Conservation (phyloP, 2,888 invertebrate genomes). For the Phortica magna region DNA sequence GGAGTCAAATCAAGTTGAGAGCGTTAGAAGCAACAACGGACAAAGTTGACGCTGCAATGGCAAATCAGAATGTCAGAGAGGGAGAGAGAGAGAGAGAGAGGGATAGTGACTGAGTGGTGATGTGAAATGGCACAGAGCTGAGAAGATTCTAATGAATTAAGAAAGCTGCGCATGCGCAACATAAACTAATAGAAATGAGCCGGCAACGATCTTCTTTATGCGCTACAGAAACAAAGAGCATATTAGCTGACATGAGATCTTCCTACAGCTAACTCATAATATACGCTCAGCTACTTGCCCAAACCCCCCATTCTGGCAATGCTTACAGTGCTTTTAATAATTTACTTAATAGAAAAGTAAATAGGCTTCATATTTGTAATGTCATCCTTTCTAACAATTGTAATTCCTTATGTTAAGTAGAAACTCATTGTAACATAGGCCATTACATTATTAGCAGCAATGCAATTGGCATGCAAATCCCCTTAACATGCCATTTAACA, state of each 20-base stretch:
- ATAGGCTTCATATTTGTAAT: too few species aligned
- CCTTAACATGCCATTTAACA: too few species aligned
- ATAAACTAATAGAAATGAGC: not conserved
- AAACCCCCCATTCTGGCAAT: too few species aligned
- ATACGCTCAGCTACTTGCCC: too few species aligned
- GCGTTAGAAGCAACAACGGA: not conserved
- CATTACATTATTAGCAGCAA: too few species aligned
- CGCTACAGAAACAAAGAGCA: not conserved
- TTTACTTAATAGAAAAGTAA: too few species aligned
- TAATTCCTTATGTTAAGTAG: not conserved
- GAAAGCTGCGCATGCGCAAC: slow-evolving; percentile 9
- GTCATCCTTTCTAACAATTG: not conserved
- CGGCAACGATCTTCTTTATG: slow-evolving; percentile 32
- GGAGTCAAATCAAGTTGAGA: not conserved
- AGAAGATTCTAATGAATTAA: not conserved
- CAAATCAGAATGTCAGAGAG: slow-evolving; percentile 68
- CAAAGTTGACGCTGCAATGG: slow-evolving; percentile 62
- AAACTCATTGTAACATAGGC: too few species aligned
- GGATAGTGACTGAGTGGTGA: too few species aligned
- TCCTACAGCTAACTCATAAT: too few species aligned
- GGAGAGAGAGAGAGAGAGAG: not conserved
- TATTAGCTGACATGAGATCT: too few species aligned
- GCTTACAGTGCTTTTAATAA: too few species aligned
- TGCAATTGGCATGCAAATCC: too few species aligned
- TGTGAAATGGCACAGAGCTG: not conserved